Evolutionary conservation across 1,140 invertebrate species (phyloP), one percentile per base, ranked within the genome.

Genomic region (Diabrotica undecimpunctata): DNA sequence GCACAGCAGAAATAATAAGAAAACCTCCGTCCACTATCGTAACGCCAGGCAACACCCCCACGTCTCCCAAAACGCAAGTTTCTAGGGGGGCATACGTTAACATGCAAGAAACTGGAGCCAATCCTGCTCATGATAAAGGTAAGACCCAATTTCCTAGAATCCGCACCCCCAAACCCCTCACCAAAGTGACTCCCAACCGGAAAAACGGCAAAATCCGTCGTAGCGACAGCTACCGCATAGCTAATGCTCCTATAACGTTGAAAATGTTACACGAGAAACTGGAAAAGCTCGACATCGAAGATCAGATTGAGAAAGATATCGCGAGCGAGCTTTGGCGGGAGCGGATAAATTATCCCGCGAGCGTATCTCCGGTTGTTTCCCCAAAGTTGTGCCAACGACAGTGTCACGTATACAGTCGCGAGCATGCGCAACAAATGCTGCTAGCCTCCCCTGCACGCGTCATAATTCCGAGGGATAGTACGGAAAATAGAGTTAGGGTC

Each of bases 221-320:
- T 54, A 93, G 90, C 76, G 90, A 93, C 76, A 93, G 91, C 79
- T 94, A 94, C 75, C 86, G 91, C 66, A 85, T 92, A 77, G 92
- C 92, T 1, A 94, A 93, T 79, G 87, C 85, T 54, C 85, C 86
- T 3, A 82, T 87, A 64, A 82, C 86, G 79, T 84, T 85, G 6
- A 41, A 66, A 7, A 67, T 62, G 11, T 71, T 70, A 64, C 68
- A 67, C 66, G 78, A 25, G 68, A 80, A 70, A 58, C 54, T 66
- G 61, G 72, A 72, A 51, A 83, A 76, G 60, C 36, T 66, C 7
- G 71, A 72, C 46, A 72, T 78, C 7, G 73, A 77, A 71, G 83
- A 84, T 75, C 77, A 80, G 72, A 84, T 86, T 67, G 83, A 86
- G 75, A 81, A 81, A 61, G 84, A 85, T 79, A 81, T 85, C 51